Conservation (phyloP, 2,797 vertebrate genomes). For the Enteromius anoplus region DNA sequence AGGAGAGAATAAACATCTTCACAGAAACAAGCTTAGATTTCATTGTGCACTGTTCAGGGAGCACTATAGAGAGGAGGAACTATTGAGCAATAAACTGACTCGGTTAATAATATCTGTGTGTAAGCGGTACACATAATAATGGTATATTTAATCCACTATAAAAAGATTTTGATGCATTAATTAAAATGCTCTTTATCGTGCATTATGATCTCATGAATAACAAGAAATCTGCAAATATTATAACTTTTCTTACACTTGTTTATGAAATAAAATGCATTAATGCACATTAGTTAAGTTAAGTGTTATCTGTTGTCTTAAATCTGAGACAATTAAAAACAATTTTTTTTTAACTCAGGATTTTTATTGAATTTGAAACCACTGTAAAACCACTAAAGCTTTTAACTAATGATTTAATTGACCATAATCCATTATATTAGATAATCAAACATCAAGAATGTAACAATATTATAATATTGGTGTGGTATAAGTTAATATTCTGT, state of each 20-base stretch:
- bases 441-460: not conserved
- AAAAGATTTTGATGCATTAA: not conserved
- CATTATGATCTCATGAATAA: not conserved
- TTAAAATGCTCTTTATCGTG: not conserved
- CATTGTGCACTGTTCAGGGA: not conserved
- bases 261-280: not conserved
- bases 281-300: not conserved
- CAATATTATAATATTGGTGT: not conserved
- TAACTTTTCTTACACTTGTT: not conserved
- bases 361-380: not conserved
- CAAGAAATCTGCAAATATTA: not conserved
- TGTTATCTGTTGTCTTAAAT: not conserved
- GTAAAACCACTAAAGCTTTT: not conserved
- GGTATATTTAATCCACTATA: not conserved
- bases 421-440: not conserved
- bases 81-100: not conserved
- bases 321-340: not conserved
- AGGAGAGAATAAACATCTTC: conserved; percentile 23
- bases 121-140: not conserved
- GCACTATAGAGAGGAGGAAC: not conserved
- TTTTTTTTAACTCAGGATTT: conserved; percentile 1
- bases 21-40: conserved; percentile 19
- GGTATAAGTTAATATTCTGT: not conserved
- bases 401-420: not conserved
- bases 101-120: no score